Percentiles rank a stretch among this genome's conserved stretches.
These are phyloP conservation scores for Silurus glanis DNA, from an alignment of 2,113 vertebrate genomes.

Conservation along the genomic window DNA sequence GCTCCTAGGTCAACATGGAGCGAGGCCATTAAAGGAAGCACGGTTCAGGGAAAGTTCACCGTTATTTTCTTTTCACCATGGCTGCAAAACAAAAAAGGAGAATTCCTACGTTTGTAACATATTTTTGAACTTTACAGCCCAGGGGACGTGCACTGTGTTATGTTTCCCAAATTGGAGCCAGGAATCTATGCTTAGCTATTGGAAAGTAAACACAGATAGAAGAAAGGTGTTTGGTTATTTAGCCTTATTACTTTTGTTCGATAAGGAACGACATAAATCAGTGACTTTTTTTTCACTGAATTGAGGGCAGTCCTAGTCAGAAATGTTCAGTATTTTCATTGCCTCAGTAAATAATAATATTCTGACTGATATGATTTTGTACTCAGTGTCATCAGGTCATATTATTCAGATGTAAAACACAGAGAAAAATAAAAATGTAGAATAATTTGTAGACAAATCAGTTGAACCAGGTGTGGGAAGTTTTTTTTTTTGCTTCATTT, in stretches of 20 bases:
- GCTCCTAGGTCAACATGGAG: constrained; percentile 91
- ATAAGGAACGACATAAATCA: constrained; percentile 54
- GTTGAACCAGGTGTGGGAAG: neutral
- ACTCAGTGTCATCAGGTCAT: neutral
- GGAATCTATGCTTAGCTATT: constrained; percentile 75
- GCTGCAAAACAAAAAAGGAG: constrained; percentile 83
- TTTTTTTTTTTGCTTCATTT: neutral
- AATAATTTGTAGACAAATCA: neutral
- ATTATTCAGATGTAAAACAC: neutral
- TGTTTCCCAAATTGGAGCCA: constrained; percentile 80
- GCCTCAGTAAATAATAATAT: neutral
- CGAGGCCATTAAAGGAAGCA: constrained; percentile 91
- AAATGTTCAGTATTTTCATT: neutral
- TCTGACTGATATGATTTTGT: neutral
- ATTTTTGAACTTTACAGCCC: constrained; percentile 74
- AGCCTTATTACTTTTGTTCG: constrained; percentile 55
- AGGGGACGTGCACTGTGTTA: constrained; percentile 73
- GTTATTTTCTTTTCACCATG: constrained; percentile 94
- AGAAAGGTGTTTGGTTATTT: constrained; percentile 70
- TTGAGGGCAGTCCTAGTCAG: neutral
- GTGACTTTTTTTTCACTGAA: neutral
- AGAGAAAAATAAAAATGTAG: neutral
- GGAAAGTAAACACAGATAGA: constrained; percentile 72
- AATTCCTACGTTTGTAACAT: constrained; percentile 85
- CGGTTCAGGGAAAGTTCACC: constrained; percentile 99